Base-by-base conservation (phyloP, 30 jellyfish, hydroid and myxozoan genomes). In the Clytia hemisphaerica region DNA sequence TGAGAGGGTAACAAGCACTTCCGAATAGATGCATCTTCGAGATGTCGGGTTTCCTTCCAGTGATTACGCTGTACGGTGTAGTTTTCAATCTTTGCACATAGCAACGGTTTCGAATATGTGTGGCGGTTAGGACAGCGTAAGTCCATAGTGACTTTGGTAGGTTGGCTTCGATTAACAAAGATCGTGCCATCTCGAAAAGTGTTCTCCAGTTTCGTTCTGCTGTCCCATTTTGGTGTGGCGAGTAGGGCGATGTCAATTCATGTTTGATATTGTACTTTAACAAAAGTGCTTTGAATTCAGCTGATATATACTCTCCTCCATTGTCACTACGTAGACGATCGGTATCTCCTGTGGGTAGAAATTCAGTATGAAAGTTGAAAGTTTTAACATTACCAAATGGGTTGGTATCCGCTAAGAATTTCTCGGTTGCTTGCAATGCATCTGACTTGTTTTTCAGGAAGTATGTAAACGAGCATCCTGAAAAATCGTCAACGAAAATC, bases 331-430 rank as follows among this genome's bases (percentile, higher is more conserved):
- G 27, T 6, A 53, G 51, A 15, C 82, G 10, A 19, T 51, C 24
- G 22, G 29, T 27, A 25, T 65, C 77, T 6, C 78, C 78, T 12
- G 67, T 10, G 7, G 73, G 66, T 7, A 31, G 40, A 14, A 65
- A 77, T 37, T 65, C 78, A 7, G 16, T 25, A 65, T 65, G 40
- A 65, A 65, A 45, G 27, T 29, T 60, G 18, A 65, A 65, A 33
- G 61, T 69, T 69, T 69, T 69, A 21, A 69, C 82, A 22, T 69
- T 69, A 9, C 82, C 83, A 51, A 50, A 69, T 9, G 82, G 82
- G 14, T 83, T 19, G 27, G 53, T 51, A 69, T 69, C 83, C 10
- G 82, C 82, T 18, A 53, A 61, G 75, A 69, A 29, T 31, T 64
- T 69, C 27, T 69, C 82, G n/a, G 83, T 47, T 7, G 83, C 82